Conservation (phyloP, 2,797 vertebrate genomes). For the Caiman crocodilus region DNA sequence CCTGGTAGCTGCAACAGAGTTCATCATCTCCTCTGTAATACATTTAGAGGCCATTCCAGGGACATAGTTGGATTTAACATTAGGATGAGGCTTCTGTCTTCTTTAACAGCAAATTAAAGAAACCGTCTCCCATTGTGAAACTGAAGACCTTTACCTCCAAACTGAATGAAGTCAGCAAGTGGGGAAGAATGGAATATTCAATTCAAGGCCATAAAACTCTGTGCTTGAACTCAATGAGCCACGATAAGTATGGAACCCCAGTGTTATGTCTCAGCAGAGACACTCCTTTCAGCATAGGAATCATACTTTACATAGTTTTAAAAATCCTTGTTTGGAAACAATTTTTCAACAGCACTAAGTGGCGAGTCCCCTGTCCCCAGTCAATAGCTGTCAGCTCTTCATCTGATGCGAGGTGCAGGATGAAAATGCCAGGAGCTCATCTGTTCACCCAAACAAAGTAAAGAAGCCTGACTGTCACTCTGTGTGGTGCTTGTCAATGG, state of each 20-base stretch:
- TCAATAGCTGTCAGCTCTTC: not conserved
- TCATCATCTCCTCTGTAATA: not conserved
- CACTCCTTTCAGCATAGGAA: not conserved
- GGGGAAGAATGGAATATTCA: not conserved
- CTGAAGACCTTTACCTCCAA: conserved; percentile 15
- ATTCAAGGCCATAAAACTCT: not conserved
- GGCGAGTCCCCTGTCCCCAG: rapidly evolving
- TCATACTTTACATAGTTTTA: not conserved
- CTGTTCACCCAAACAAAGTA: rapidly evolving
- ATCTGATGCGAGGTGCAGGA: too few species aligned
- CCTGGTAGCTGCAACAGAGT: not conserved
- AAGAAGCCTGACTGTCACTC: not conserved
- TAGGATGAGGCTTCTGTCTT: not conserved
- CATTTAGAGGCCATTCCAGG: not conserved
- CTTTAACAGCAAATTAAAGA: not conserved
- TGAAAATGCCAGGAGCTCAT: too few species aligned
- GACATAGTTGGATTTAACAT: not conserved
- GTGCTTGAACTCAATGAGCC: not conserved
- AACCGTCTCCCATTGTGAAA: not conserved
- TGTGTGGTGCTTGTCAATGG: not conserved
- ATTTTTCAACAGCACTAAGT: rapidly evolving
- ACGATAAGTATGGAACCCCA: too few species aligned
- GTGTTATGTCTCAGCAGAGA: rapidly evolving
- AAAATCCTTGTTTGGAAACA: not conserved
- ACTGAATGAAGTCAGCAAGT: not conserved